Percentiles rank a stretch among this genome's conserved stretches.
phyloP scores from a whole-genome alignment of 2,113 vertebrate genomes.

The Montifringilla adamsi region DNA sequence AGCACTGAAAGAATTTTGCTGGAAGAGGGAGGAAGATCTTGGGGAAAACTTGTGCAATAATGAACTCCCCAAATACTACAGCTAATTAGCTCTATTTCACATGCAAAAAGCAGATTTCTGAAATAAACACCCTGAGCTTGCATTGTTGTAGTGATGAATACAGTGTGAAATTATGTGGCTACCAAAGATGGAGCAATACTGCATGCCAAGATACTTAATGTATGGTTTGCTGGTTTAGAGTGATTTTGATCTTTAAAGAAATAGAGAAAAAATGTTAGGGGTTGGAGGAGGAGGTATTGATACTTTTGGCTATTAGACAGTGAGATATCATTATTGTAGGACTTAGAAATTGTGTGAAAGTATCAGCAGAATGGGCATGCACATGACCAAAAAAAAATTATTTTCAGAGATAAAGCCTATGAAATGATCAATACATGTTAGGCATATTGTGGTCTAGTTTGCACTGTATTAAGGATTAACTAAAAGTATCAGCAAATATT shows the following conservation, averaged over 20 bases:
- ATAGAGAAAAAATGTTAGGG: neutral
- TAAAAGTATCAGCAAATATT: neutral
- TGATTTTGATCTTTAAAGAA: neutral
- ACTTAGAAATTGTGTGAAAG: neutral
- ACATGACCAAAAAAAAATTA: neutral
- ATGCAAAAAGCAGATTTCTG: neutral
- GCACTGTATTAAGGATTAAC: neutral
- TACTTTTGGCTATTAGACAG: neutral
- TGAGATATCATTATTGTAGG: neutral
- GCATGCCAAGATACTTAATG: neutral
- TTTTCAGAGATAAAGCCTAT: neutral
- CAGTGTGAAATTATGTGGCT: neutral
- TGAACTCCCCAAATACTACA: neutral
- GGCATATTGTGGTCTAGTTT: neutral
- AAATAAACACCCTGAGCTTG: neutral
- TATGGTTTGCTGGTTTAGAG: neutral
- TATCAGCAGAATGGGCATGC: neutral
- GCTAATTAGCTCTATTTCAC: neutral
- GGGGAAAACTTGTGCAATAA: neutral
- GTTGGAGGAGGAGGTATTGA: neutral
- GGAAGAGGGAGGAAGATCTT: neutral
- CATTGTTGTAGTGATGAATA: neutral
- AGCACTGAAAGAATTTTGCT: neutral
- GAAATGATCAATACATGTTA: neutral
- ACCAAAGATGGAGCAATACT: neutral